Base-by-base conservation (phyloP, 2,797 vertebrate species). In the Diceros bicornis region DNA sequence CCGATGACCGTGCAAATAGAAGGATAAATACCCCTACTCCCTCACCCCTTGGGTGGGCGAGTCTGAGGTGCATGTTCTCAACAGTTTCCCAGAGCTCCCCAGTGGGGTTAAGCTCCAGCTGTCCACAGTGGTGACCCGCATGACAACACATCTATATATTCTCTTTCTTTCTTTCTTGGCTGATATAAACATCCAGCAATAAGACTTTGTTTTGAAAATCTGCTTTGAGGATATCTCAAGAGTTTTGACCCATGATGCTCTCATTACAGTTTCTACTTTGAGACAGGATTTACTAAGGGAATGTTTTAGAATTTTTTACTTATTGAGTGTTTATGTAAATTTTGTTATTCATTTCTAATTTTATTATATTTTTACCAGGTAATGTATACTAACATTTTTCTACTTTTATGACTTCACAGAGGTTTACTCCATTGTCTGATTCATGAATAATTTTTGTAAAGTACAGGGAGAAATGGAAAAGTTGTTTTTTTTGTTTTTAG, bases 401-500 rank as follows among this genome's bases (percentile, higher is more conserved):
- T 94, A 52, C 55, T 86, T 89, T 93, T 71, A 37, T 71, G 72
- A 72, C n/a, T 89, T 97, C 41, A 83, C 13, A 72, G 72, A 77
- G 47, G 85, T 81, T 87, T 83, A 81, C 13, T 83, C 91, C 29
- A 62, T 72, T 90, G 34, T 66, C 27, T 92, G 55, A 92, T 81
- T 96, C 47, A 72, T 41, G 6, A 84, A 74, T 69, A 50, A 37
- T 44, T 95, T 96, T 95, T 86, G 11, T 61, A n/a, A 95, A 66
- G 13, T 89, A 9, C 6, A 75, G 27, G 41, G 25, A 88, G 37
- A 88, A 71, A 77, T 89, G 34, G 10, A 57, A 86, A 34, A 34
- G 2, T 82, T 81, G 52, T 8, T 91, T 82, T 8, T 88, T 82
- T 79, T 86, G 13, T 86, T 78, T 91, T 71, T 72, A 82, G 18